Conservation (phyloP, 2,888 invertebrate species). For the Microchrysa polita region DNA sequence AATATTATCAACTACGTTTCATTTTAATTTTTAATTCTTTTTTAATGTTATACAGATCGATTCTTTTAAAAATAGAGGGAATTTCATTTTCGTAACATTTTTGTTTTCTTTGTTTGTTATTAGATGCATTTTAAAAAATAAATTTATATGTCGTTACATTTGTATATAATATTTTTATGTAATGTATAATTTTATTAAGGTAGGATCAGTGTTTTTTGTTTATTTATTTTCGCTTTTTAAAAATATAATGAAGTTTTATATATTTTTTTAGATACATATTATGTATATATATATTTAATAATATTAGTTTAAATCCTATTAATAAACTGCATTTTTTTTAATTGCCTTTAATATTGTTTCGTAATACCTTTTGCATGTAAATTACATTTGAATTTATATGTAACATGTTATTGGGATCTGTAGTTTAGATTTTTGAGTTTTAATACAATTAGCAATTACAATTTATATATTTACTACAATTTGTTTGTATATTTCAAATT, state of each 20-base stretch:
- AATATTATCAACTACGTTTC: neutral
- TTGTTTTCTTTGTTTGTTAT: neutral
- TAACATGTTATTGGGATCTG: constrained; percentile 17
- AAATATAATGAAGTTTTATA: constrained; percentile 33
- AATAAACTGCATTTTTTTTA: constrained; percentile 4
- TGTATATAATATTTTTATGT: constrained; percentile 4
- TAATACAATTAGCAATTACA: constrained; percentile 19
- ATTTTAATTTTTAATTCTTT: neutral
- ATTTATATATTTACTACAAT: constrained; percentile 19
- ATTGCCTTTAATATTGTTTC: neutral
- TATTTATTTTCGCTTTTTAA: constrained; percentile 31
- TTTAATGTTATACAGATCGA: too few relatives aligned
- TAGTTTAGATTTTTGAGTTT: constrained; percentile 19
- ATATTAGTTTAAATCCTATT: constrained; percentile 31
- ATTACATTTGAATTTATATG: neutral
- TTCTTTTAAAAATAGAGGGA: neutral
- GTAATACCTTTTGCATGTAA: too few relatives aligned
- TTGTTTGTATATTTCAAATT: constrained; percentile 7
- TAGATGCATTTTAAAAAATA: constrained; percentile 28
- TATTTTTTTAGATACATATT: constrained; percentile 22
- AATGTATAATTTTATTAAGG: constrained; percentile 14
- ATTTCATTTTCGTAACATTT: neutral
- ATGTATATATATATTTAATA: constrained; percentile 7
- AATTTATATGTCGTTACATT: constrained; percentile 12
- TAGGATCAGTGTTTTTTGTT: constrained; percentile 30